phyloP scores from a whole-genome alignment of 2,888 invertebrate species.

The Monopis laevigella region DNA sequence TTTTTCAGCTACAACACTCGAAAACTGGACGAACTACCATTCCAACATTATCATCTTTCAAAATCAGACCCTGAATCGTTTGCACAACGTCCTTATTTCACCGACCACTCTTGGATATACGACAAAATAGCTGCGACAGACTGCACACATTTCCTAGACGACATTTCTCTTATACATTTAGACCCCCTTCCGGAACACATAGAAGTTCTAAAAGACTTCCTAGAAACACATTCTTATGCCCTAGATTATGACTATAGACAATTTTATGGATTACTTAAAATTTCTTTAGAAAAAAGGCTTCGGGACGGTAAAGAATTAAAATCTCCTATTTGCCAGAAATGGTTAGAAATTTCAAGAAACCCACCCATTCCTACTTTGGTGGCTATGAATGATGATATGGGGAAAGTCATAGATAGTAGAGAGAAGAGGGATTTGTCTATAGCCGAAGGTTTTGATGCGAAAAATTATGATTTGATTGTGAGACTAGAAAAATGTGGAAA shows the following conservation, averaged over 20 bases:
- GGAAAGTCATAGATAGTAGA: conserved; percentile 37
- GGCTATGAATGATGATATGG: conserved; percentile 58
- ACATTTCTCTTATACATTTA: conserved; percentile 69
- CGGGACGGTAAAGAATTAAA: conserved; percentile 39
- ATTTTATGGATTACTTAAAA: conserved; percentile 74
- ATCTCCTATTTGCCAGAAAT: conserved; percentile 46
- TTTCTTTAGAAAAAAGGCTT: conserved; percentile 43
- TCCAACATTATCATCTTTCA: conserved; percentile 73
- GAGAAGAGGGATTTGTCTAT: conserved; percentile 31
- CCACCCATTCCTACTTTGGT: conserved; percentile 71
- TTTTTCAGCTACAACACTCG: conserved; percentile 77
- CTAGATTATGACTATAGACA: conserved; percentile 85
- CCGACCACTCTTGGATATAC: conserved; percentile 80
- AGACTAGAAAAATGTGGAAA: conserved; percentile 72
- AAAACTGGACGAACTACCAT: conserved; percentile 85
- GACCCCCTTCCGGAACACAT: conserved; percentile 60
- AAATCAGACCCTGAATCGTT: conserved; percentile 64
- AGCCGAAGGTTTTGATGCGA: conserved; percentile 51
- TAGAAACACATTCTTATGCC: conserved; percentile 76
- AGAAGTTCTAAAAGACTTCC: conserved; percentile 71
- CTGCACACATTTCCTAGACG: conserved; percentile 79
- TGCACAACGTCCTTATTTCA: conserved; percentile 75
- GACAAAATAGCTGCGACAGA: conserved; percentile 83
- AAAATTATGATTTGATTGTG: conserved; percentile 69
- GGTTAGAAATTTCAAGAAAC: conserved; percentile 51